Conservation (phyloP, 2,797 vertebrate genomes). For the Coccyzus lansbergi region DNA sequence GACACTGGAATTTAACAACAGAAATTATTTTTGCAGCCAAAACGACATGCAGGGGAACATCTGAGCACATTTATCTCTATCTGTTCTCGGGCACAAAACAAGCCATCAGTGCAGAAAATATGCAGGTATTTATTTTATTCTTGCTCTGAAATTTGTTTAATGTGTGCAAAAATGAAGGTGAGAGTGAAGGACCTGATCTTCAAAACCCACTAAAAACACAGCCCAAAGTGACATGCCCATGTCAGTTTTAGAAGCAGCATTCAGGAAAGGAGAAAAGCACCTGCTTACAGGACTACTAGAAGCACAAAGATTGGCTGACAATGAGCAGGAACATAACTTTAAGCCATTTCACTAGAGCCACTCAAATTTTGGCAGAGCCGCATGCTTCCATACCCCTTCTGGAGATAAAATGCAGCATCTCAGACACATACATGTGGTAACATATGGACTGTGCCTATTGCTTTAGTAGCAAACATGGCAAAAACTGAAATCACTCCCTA, state of each 20-base stretch:
- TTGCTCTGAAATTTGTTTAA: background rate
- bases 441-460: constrained; percentile 7
- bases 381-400: background rate
- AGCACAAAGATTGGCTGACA: constrained; percentile 3
- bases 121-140: background rate
- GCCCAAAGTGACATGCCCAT: background rate
- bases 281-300: background rate
- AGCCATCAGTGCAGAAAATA: background rate
- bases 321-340: background rate
- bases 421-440: background rate
- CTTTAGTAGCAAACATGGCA: constrained; percentile 3
- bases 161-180: background rate
- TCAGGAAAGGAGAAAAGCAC: background rate
- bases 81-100: constrained; percentile 17
- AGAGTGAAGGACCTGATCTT: background rate
- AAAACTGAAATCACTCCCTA: background rate
- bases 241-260: background rate
- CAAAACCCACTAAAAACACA: background rate
- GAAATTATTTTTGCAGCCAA: constrained; percentile 33
- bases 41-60: constrained; percentile 36
- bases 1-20: background rate
- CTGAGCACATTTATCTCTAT: constrained; percentile 34
- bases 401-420: background rate
- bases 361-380: background rate
- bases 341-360: background rate